Evolutionary conservation across 2,888 invertebrate genomes (phyloP).

Genomic region (Adelognathus sp.): DNA sequence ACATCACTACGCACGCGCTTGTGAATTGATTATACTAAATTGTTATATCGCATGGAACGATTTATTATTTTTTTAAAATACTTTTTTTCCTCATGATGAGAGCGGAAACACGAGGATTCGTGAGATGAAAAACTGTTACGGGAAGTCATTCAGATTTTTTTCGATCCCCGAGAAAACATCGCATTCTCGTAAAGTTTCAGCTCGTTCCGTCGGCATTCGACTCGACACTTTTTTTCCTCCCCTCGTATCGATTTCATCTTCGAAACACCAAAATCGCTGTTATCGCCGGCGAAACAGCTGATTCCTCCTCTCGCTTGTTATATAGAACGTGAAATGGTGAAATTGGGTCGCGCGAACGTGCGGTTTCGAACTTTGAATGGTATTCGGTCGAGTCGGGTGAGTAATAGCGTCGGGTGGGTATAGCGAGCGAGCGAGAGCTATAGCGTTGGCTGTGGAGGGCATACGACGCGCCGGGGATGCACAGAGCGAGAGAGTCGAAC

Average conservation of each 20-base stretch:
- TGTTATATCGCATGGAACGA: too few species aligned
- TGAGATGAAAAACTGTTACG: too few species aligned
- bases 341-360: conserved; percentile 78
- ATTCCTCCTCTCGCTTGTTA: conserved; percentile 62
- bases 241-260: conserved; percentile 1
- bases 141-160: too few species aligned
- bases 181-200: too few species aligned
- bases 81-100: too few species aligned
- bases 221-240: background rate
- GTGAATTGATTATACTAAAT: too few species aligned
- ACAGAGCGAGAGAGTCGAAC: conserved; percentile 58
- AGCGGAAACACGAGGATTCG: too few species aligned
- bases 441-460: conserved; percentile 18
- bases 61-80: too few species aligned
- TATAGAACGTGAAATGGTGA: conserved; percentile 49
- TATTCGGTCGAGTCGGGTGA: conserved; percentile 75
- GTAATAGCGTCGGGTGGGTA: conserved; percentile 75
- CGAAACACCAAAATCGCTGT: background rate
- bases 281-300: conserved; percentile 69
- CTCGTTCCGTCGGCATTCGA: background rate
- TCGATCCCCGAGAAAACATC: too few species aligned
- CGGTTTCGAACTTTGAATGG: conserved; percentile 77
- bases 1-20: too few species aligned
- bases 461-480: conserved; percentile 43
- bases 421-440: conserved; percentile 50